Evolutionary conservation across 2,113 vertebrate species (phyloP), one percentile per base, ranked within the genome.

Genomic region (Pelusios castaneus): DNA sequence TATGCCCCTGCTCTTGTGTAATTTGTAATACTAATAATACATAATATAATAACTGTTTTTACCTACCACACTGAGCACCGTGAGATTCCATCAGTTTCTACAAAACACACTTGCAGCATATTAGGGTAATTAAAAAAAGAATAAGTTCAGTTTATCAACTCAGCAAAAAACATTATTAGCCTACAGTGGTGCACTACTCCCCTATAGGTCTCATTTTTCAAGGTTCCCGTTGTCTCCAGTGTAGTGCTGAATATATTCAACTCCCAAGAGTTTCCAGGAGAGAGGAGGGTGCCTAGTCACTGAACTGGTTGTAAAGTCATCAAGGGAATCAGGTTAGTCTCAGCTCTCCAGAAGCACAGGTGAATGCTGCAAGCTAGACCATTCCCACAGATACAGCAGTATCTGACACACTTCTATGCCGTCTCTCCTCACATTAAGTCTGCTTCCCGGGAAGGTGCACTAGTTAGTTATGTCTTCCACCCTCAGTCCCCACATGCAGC

Each of bases 391-490:
- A n/a, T n/a, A n/a, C n/a, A n/a, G n/a, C n/a, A n/a, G n/a, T n/a
- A n/a, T n/a, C n/a, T n/a, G n/a, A n/a, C n/a, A n/a, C 56, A 24
- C 51, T 21, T 88, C 90, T 51, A 19, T 47, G 41, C 45, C 38
- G 67, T 52, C 47, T 14, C 82, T 92, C 51, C 22, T 51, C 25
- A 9, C 1, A 70, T 51, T 75, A 38, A 67, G 80, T 34, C 84
- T 81, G 84, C 85, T 93, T 85, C 49, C 89, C 14, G 77, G 82
- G 87, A 54, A 91, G 94, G 27, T 11, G 56, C 19, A 19, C 34
- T 73, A 75, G 10, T 90, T 85, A 38, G n/a, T 89, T 85, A 88
- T 43, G 94, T 88, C 91, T 95, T 95, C 92, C 87, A 89, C 67
- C 67, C 47, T 47, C 47, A 47, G 47, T 47, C 7, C 91, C 93